phyloP scores from a whole-genome alignment of 2,797 vertebrate species.

The Peromyscus aztecus region DNA sequence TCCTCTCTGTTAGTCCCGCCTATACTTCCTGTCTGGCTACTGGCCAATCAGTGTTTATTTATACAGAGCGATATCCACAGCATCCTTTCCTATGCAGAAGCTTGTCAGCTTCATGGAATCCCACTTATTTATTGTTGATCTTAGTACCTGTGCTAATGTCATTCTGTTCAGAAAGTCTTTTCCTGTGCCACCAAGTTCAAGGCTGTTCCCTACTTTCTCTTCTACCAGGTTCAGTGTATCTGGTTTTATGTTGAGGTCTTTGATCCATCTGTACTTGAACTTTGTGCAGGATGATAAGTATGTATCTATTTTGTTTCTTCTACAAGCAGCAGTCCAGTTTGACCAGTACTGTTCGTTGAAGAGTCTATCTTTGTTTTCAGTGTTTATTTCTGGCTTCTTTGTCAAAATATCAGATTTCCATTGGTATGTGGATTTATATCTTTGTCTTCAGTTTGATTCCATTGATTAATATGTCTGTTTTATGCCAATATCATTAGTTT shows the following conservation, averaged over 20 bases:
- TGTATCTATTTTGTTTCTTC: neutral
- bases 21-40: no score
- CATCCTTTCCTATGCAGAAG: neutral
- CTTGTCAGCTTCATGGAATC: neutral
- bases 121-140: neutral
- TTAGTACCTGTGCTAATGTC: neutral
- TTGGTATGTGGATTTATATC: neutral
- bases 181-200: neutral
- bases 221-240: neutral
- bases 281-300: neutral
- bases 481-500: neutral
- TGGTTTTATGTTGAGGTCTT: neutral
- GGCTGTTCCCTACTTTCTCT: neutral
- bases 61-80: no score
- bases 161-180: neutral
- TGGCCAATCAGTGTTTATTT: no score
- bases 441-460: neutral
- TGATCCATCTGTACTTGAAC: neutral
- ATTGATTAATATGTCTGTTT: neutral
- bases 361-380: neutral
- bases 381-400: neutral
- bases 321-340: neutral
- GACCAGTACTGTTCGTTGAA: neutral
- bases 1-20: no score
- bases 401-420: neutral